These are phyloP conservation scores for Saccopteryx leptura DNA, from an alignment of 2,113 vertebrate species.

Conservation along the genomic window DNA sequence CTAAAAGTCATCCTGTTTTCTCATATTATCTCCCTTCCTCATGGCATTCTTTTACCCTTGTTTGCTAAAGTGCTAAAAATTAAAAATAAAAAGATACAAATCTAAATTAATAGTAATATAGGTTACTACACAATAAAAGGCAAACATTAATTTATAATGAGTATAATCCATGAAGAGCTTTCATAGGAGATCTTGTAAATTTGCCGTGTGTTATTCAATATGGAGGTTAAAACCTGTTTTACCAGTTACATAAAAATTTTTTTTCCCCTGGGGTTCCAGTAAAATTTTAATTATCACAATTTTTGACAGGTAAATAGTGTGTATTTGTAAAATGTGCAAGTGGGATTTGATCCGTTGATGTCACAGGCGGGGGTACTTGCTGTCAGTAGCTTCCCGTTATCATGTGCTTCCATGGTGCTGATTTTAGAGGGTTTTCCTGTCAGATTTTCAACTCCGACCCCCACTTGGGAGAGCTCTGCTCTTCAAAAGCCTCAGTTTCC, in stretches of 20 bases:
- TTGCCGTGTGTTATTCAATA: background rate
- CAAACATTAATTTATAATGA: background rate
- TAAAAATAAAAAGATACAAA: background rate
- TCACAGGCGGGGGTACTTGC: background rate
- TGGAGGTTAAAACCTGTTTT: background rate
- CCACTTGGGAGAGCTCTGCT: background rate
- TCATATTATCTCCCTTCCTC: background rate
- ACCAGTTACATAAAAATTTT: background rate
- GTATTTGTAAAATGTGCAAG: background rate
- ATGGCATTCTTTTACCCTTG: background rate
- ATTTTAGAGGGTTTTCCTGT: background rate
- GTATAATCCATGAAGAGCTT: background rate
- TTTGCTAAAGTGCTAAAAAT: slow-evolving; percentile 11
- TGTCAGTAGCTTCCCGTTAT: background rate
- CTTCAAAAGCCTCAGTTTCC: background rate
- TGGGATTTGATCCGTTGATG: background rate
- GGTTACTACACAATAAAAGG: background rate
- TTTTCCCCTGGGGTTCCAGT: background rate
- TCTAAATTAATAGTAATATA: background rate
- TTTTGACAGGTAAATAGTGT: background rate
- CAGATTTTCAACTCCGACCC: background rate
- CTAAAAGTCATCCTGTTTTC: background rate
- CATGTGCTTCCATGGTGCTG: background rate
- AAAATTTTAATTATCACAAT: background rate
- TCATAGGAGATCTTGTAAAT: background rate